Percentiles rank a stretch among this genome's conserved stretches.
phyloP scores from a whole-genome alignment of 1,140 invertebrate species.

The Pogonus chalceus region DNA sequence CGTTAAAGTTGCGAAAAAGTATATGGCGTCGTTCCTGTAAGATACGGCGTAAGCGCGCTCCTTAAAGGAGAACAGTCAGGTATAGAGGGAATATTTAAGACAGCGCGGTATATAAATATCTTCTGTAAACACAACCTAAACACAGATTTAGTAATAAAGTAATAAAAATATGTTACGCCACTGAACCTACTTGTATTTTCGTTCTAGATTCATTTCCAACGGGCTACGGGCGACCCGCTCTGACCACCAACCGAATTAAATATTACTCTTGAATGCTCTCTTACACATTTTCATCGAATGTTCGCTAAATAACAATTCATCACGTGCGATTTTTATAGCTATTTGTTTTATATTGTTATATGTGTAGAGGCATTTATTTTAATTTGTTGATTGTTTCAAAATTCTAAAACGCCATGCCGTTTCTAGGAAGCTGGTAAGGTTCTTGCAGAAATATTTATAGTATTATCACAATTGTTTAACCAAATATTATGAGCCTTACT shows the following conservation, averaged over 20 bases:
- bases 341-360: too few relatives aligned
- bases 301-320: neutral
- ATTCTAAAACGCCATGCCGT: slow-evolving; percentile 2
- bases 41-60: too few relatives aligned
- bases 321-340: neutral
- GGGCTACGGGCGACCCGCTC: neutral
- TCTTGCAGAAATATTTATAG: neutral
- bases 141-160: too few relatives aligned
- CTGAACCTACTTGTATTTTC: slow-evolving; percentile 5
- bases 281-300: neutral
- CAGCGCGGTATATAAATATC: too few relatives aligned
- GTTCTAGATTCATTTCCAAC: slow-evolving; percentile 5
- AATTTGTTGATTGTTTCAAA: neutral
- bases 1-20: too few relatives aligned
- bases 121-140: too few relatives aligned
- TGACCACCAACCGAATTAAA: slow-evolving; percentile 3
- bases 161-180: slow-evolving; percentile 4
- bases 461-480: slow-evolving; percentile 2
- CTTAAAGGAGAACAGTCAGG: too few relatives aligned
- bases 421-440: slow-evolving; percentile 1
- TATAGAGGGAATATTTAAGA: too few relatives aligned
- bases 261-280: neutral
- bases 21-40: too few relatives aligned
- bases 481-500: neutral
- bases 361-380: too few relatives aligned